A percentile compares a stretch with the other conserved stretches of the same genome.
These are phyloP conservation scores for Maccullochella peelii DNA, from an alignment of 2,113 vertebrate species.

Conservation along the genomic window DNA sequence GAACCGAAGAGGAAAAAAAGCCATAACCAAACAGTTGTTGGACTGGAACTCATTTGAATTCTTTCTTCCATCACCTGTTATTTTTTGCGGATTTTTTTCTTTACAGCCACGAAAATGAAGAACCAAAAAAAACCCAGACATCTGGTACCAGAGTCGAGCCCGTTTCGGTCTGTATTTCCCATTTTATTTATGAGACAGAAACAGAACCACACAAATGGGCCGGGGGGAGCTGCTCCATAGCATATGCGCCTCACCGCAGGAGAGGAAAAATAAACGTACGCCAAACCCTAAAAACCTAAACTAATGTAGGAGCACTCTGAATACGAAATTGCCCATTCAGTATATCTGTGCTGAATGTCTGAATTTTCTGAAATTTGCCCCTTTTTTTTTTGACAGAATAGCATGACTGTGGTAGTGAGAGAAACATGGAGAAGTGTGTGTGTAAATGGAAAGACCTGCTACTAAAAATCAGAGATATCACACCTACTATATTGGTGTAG, in stretches of 20 bases:
- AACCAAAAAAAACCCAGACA: constrained; percentile 49
- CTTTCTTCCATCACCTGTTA: constrained; percentile 61
- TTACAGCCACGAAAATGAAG: constrained; percentile 34
- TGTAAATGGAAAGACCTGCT: constrained; percentile 27
- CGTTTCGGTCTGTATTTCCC: constrained; percentile 47
- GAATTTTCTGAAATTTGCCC: constrained; percentile 55
- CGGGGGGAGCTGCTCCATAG: constrained; percentile 59
- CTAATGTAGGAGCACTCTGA: constrained; percentile 63
- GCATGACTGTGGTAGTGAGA: constrained; percentile 38
- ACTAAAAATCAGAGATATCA: constrained; percentile 47
- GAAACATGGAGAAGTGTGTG: constrained; percentile 2
- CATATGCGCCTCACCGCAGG: constrained; percentile 65
- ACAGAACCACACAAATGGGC: constrained; percentile 75
- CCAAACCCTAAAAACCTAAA: constrained; percentile 75
- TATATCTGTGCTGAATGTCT: constrained; percentile 47
- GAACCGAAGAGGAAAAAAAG: constrained; percentile 27
- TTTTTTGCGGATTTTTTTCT: constrained; percentile 32
- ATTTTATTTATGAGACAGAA: constrained; percentile 75
- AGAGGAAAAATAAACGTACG: constrained; percentile 74
- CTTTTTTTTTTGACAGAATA: constrained; percentile 51
- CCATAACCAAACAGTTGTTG: constrained; percentile 28
- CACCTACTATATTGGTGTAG: constrained; percentile 22
- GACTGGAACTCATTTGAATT: constrained; percentile 37
- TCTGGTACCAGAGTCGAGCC: constrained; percentile 59
- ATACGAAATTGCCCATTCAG: constrained; percentile 67